These are phyloP conservation scores for Notarius lentiginosus DNA, from an alignment of 2,113 vertebrate genomes.

Conservation along the genomic window DNA sequence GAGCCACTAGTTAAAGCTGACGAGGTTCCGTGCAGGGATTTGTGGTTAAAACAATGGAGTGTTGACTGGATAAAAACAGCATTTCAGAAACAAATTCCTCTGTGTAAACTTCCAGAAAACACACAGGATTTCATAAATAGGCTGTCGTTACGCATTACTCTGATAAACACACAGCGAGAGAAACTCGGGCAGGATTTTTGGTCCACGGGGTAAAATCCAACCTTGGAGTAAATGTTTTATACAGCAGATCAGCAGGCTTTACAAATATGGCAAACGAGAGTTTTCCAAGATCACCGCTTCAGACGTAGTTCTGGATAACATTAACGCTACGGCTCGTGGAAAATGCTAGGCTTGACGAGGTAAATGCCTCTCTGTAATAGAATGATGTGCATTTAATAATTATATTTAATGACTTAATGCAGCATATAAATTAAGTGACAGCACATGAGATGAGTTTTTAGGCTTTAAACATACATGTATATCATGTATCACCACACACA, in stretches of 20 bases:
- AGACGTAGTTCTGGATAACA: neutral
- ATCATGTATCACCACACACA: neutral
- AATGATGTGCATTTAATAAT: neutral
- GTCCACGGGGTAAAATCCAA: neutral
- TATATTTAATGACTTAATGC: neutral
- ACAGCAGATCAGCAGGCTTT: neutral
- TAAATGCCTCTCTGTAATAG: neutral
- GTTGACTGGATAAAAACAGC: constrained; percentile 66
- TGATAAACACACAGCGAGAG: constrained; percentile 9
- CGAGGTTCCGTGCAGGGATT: constrained; percentile 64
- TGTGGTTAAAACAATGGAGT: constrained; percentile 67
- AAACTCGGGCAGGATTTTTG: neutral
- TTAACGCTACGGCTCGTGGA: neutral
- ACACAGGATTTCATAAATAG: constrained; percentile 23
- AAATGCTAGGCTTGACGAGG: neutral
- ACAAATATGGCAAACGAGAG: neutral
- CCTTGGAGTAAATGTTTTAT: neutral
- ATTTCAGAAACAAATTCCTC: constrained; percentile 55
- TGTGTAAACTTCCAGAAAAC: constrained; percentile 28
- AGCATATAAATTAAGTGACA: neutral
- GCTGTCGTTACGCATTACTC: constrained; percentile 10
- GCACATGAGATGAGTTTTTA: neutral
- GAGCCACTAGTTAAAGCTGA: constrained; percentile 53
- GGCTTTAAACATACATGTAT: neutral
- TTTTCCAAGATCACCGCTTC: neutral